Conservation (phyloP, 2,888 invertebrate species). For the Autographa pulchrina region DNA sequence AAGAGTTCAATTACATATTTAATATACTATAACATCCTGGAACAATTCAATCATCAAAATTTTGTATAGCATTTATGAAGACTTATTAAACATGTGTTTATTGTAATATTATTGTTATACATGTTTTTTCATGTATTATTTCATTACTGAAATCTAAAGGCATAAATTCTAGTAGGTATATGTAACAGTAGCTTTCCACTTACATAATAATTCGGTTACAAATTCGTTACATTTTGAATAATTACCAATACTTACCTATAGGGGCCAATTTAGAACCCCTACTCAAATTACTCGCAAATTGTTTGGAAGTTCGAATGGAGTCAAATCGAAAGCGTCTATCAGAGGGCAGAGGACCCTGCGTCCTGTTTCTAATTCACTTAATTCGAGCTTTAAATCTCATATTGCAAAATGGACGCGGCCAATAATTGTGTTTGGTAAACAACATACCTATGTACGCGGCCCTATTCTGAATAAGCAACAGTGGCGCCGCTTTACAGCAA, state of each 20-base stretch:
- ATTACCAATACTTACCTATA: constrained; percentile 17
- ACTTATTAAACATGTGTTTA: too few relatives aligned
- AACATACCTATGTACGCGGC: constrained; percentile 60
- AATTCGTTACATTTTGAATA: constrained; percentile 32
- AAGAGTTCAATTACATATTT: too few relatives aligned
- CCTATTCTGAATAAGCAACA: constrained; percentile 12
- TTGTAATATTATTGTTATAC: too few relatives aligned
- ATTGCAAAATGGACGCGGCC: constrained; percentile 84
- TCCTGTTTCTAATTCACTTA: constrained; percentile 86
- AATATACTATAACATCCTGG: too few relatives aligned
- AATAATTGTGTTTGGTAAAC: constrained; percentile 87
- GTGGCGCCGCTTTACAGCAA: constrained; percentile 14
- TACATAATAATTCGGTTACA: background rate
- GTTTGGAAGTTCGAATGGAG: constrained; percentile 50
- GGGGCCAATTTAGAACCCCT: constrained; percentile 50
- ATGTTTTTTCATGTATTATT: too few relatives aligned
- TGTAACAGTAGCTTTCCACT: background rate
- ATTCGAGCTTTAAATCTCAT: constrained; percentile 88
- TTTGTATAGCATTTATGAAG: too few relatives aligned
- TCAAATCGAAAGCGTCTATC: constrained; percentile 49
- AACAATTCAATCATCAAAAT: too few relatives aligned
- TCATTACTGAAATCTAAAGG: too few relatives aligned
- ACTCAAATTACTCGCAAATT: constrained; percentile 57
- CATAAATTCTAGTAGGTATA: too few relatives aligned
- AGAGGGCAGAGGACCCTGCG: constrained; percentile 65